Conservation (phyloP, 2,797 vertebrate genomes). For the Nasua narica region DNA sequence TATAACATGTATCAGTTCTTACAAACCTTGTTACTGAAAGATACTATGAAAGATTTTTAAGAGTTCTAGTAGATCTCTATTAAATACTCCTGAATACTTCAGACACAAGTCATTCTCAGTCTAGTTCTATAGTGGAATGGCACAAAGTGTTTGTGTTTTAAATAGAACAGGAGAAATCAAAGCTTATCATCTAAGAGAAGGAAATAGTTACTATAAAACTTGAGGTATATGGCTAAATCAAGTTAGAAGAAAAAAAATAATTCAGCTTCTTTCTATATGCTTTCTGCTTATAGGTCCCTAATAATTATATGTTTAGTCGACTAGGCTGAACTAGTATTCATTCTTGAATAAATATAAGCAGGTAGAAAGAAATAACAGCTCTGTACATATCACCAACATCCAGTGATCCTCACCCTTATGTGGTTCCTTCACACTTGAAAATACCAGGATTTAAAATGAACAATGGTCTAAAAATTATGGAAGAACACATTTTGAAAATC, state of each 20-base stretch:
- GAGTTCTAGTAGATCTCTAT: not conserved
- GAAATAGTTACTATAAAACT: not conserved
- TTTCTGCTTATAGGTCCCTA: not conserved
- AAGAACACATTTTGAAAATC: not conserved
- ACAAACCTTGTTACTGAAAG: not conserved
- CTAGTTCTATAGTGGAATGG: not conserved
- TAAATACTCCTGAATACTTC: not conserved
- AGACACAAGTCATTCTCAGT: not conserved
- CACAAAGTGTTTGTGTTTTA: not conserved
- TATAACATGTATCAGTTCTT: not conserved
- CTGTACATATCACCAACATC: not conserved
- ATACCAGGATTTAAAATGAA: not conserved
- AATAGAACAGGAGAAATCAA: not conserved
- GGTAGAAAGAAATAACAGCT: not conserved
- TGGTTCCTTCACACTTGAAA: not conserved
- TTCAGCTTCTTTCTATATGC: not conserved
- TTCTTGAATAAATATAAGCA: not conserved
- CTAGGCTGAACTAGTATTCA: not conserved
- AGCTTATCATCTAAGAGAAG: not conserved
- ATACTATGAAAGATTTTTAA: not conserved
- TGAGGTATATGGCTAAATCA: not conserved
- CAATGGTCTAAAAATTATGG: not conserved
- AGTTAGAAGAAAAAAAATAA: not conserved
- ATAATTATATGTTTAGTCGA: not conserved
- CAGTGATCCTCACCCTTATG: not conserved